Evolutionary conservation across 2,113 vertebrate species (phyloP), one percentile per base, ranked within the genome.

Genomic region (Hemichromis elongatus): DNA sequence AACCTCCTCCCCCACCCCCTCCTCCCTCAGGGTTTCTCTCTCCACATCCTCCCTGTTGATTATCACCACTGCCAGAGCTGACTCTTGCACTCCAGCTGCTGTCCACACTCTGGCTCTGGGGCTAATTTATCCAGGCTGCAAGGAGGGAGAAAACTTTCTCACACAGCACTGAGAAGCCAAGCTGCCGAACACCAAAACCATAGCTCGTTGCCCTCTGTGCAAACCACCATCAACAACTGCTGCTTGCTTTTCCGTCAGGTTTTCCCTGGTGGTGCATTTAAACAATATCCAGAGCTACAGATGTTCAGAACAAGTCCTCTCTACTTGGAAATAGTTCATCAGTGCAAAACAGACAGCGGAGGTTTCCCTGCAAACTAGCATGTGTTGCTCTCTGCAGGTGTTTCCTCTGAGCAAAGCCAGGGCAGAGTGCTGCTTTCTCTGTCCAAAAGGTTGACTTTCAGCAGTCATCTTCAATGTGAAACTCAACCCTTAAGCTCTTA

Each of bases 41-140:
- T 90, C 94, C 88, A 95, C 94, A 95, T 95, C 94, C 95, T 95
- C 93, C 95, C 93, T 94, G 93, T 90, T 96, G 95, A 95, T 96
- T 95, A 95, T 95, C 95, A 95, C 91, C 93, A 85, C 93, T 89
- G 90, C 90, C 93, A 92, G 94, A 92, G 91, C 93, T 89, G 93
- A 94, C 90, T 95, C 94, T 93, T 93, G 92, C 93, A 89, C 94
- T 94, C 95, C 94, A 95, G 95, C 93, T 96, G 94, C 93, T 93
- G 94, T 95, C 94, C 94, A 93, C 94, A 95, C 92, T 90, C 87
- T 89, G 90, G 93, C 92, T 94, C 93, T 90, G 92, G 92, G 92
- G 93, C 90, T 94, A 91, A 95, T 95, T 94, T 94, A 92, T 94
- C 92, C 92, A 94, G 93, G 88, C 93, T 93, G 87, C 90, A 92